A percentile compares a stretch with the other conserved stretches of the same genome.
Evolutionary conservation across 1,140 invertebrate species (phyloP).

Genomic region (Caenorhabditis briggsae): DNA sequence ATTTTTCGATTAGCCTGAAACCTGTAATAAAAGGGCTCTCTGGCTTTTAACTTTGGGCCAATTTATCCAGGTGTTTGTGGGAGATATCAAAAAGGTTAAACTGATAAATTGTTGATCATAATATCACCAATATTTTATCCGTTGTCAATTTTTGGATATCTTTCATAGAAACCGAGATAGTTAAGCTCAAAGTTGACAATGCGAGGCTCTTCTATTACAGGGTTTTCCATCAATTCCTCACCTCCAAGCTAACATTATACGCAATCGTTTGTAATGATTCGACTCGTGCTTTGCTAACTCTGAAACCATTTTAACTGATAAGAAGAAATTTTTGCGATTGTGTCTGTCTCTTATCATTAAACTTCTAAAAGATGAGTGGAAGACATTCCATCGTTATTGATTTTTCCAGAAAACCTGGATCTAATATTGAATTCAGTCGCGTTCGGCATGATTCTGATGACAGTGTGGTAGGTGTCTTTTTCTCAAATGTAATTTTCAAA

Average conservation of each 20-base stretch:
- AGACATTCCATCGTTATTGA: conserved; percentile 40
- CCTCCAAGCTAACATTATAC: conserved; percentile 45
- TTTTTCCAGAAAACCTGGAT: conserved; percentile 14
- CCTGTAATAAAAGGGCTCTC: too few species aligned
- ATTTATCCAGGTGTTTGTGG: too few species aligned
- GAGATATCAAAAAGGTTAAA: too few species aligned
- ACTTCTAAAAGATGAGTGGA: conserved; percentile 27
- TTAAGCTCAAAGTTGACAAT: too few species aligned
- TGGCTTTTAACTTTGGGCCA: too few species aligned
- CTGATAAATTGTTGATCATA: too few species aligned
- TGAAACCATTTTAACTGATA: conserved; percentile 27
- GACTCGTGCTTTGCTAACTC: conserved; percentile 26
- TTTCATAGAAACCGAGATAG: too few species aligned
- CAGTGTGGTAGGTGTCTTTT: conserved; percentile 4
- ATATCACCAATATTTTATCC: too few species aligned
- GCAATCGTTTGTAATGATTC: conserved; percentile 26
- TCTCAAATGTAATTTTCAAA: not conserved
- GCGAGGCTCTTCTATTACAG: too few species aligned
- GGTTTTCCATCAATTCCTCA: not conserved
- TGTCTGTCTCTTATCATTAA: not conserved
- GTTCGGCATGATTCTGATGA: conserved; percentile 26
- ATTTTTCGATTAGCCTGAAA: too few species aligned
- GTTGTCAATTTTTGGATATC: too few species aligned
- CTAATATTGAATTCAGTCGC: not conserved
- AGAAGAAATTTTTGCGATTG: not conserved